phyloP scores from a whole-genome alignment of 1,140 invertebrate genomes.

The Phortica variegata region DNA sequence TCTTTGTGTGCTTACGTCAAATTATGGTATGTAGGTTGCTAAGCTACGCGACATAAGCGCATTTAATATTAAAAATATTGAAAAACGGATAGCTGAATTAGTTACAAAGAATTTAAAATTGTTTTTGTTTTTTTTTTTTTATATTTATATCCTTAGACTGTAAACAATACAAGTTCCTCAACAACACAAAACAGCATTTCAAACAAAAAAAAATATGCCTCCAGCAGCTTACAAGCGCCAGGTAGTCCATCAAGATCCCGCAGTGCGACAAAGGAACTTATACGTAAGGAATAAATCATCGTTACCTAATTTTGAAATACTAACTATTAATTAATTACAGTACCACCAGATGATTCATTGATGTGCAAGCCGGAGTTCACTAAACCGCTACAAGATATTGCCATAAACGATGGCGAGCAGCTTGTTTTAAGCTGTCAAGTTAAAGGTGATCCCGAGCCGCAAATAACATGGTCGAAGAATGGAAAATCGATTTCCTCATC shows the following conservation, averaged over 20 bases:
- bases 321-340: conserved; percentile 55
- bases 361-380: conserved; percentile 85
- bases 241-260: conserved; percentile 78
- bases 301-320: no score
- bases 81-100: no score
- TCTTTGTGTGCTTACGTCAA: no score
- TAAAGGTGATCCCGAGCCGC: conserved; percentile 87
- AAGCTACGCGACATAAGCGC: no score
- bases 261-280: conserved; percentile 86
- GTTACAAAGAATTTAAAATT: no score
- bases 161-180: conserved; percentile 29
- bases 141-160: no score
- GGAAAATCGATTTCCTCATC: conserved; percentile 73
- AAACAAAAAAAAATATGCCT: conserved; percentile 72
- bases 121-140: not conserved
- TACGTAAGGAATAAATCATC: conserved; percentile 66
- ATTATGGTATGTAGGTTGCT: no score
- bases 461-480: conserved; percentile 83
- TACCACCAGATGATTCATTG: conserved; percentile 78
- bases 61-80: no score
- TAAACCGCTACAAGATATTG: conserved; percentile 68
- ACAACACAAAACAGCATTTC: conserved; percentile 32
- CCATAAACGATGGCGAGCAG: conserved; percentile 79
- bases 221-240: conserved; percentile 68
- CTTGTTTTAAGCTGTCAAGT: conserved; percentile 77